Percentiles rank a stretch among this genome's conserved stretches.
These are phyloP conservation scores for Chinchilla lanigera DNA, from an alignment of 2,113 vertebrate species.

Conservation along the genomic window DNA sequence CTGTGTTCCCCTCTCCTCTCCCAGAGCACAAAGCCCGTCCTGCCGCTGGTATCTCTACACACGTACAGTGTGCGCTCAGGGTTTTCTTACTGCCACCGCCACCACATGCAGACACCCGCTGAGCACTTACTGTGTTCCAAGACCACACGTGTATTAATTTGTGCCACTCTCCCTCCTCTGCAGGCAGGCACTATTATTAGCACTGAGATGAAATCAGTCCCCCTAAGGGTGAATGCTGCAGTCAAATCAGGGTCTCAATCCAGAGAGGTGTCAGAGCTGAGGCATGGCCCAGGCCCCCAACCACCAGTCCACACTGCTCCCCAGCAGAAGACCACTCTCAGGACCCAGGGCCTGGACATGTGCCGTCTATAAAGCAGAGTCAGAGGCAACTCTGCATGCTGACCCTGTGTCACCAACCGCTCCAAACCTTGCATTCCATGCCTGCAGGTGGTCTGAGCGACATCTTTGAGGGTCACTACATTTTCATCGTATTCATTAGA, in stretches of 20 bases:
- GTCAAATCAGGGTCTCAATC: not conserved
- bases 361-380: fast-evolving
- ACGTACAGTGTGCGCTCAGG: fast-evolving
- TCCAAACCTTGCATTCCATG: fast-evolving
- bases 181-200: not conserved
- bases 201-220: not conserved
- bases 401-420: not conserved
- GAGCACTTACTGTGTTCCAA: not conserved
- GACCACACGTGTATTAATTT: fast-evolving
- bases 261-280: not conserved
- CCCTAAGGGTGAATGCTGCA: not conserved
- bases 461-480: not conserved
- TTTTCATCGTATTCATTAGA: not conserved
- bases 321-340: not conserved
- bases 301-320: not conserved
- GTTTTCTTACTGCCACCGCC: not conserved
- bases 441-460: not conserved
- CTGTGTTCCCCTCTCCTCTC: not conserved
- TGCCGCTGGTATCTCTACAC: not conserved
- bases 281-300: not conserved
- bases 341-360: not conserved
- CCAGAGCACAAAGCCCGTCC: not conserved
- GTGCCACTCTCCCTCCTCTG: fast-evolving
- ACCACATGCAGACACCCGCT: too few species aligned
- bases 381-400: not conserved